Conservation (phyloP, 2,888 invertebrate genomes). For the Agrypnus murinus region DNA sequence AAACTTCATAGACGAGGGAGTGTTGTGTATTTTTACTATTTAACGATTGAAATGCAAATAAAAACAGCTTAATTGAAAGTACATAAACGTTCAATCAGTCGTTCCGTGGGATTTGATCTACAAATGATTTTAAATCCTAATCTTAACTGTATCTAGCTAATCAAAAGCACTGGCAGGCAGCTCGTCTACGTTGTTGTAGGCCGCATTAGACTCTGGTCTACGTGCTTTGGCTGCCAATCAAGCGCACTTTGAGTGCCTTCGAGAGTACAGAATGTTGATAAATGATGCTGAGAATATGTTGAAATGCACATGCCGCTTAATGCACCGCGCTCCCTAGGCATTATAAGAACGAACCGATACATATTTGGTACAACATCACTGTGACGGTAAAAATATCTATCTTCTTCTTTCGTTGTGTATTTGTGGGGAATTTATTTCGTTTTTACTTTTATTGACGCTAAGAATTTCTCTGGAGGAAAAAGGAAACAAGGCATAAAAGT, state of each 20-base stretch:
- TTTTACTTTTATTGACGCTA: too few relatives aligned
- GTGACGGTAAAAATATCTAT: too few relatives aligned
- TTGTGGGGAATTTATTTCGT: too few relatives aligned
- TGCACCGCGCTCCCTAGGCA: slow-evolving; percentile 7
- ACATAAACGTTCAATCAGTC: slow-evolving; percentile 44
- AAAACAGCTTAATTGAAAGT: slow-evolving; percentile 42
- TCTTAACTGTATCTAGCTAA: slow-evolving; percentile 63
- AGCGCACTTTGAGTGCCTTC: slow-evolving; percentile 58
- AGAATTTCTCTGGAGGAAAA: too few relatives aligned
- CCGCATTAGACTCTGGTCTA: slow-evolving; percentile 57
- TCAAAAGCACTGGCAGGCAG: slow-evolving; percentile 44
- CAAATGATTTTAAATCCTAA: slow-evolving; percentile 57
- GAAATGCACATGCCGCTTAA: slow-evolving; percentile 54
- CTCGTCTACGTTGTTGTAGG: slow-evolving; percentile 55
- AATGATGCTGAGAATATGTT: slow-evolving; percentile 58
- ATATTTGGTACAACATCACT: slow-evolving; percentile 12
- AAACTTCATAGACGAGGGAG: slow-evolving; percentile 5
- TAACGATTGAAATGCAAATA: slow-evolving; percentile 38
- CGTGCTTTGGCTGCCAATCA: slow-evolving; percentile 64
- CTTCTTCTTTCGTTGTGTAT: too few relatives aligned
- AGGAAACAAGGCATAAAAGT: too few relatives aligned
- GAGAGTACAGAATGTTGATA: slow-evolving; percentile 61
- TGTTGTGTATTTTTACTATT: slow-evolving; percentile 13
- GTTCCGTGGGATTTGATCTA: slow-evolving; percentile 40
- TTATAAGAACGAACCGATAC: slow-evolving; percentile 23